Percentiles rank a stretch among this genome's conserved stretches.
These are phyloP conservation scores for Parambassis ranga DNA, from an alignment of 2,797 vertebrate genomes.

Conservation along the genomic window DNA sequence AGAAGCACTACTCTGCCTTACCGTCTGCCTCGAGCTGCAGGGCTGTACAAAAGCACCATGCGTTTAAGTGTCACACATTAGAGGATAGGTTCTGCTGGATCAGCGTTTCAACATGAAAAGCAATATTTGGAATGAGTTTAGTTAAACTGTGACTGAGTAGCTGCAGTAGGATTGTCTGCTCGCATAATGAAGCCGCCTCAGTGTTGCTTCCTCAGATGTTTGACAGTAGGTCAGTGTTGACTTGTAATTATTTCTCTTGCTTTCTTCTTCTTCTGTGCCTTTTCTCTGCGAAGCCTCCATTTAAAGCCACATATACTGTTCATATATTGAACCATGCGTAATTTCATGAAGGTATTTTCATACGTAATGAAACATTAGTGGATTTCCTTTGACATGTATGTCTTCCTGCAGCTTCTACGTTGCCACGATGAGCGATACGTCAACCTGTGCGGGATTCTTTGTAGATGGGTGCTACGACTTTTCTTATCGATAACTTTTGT, in stretches of 20 bases:
- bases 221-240: constrained; percentile 60
- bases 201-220: constrained; percentile 20
- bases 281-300: constrained; percentile 40
- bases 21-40: constrained; percentile 60
- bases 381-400: constrained; percentile 28
- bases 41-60: constrained; percentile 65
- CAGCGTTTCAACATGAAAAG: constrained; percentile 22
- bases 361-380: constrained; percentile 45
- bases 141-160: constrained; percentile 36
- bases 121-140: constrained; percentile 29
- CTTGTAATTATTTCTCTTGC: constrained; percentile 48
- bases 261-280: constrained; percentile 64
- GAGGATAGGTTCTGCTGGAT: constrained; percentile 16
- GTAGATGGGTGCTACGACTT: constrained; percentile 62
- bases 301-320: constrained; percentile 52
- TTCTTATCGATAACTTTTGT: constrained; percentile 70
- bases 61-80: constrained; percentile 10
- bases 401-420: constrained; percentile 32
- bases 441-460: constrained; percentile 32
- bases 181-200: constrained; percentile 39
- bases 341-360: constrained; percentile 64
- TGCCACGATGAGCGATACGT: constrained; percentile 25
- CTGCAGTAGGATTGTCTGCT: constrained; percentile 36
- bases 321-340: constrained; percentile 48
- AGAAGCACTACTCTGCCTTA: constrained; percentile 72